Evolutionary conservation across 1,140 invertebrate species (phyloP).

Genomic region (Neodiprion fabricii): DNA sequence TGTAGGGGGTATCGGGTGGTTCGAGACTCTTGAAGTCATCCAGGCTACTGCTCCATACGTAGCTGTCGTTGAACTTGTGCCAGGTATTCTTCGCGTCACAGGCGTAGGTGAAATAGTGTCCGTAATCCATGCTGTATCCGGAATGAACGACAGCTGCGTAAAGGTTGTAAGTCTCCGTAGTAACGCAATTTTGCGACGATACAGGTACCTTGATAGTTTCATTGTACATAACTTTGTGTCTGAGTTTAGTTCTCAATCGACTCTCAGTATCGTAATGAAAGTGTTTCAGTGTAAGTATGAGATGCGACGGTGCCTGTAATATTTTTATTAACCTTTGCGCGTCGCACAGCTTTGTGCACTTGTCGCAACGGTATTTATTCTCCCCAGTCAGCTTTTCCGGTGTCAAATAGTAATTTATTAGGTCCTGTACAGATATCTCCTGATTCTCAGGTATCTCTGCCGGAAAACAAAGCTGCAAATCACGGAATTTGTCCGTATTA

Average conservation of each 20-base stretch:
- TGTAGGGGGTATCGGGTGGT: constrained; percentile 80
- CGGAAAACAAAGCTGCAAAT: constrained; percentile 83
- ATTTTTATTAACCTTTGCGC: constrained; percentile 77
- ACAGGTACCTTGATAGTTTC: constrained; percentile 64
- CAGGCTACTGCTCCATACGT: constrained; percentile 69
- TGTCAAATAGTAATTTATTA: constrained; percentile 78
- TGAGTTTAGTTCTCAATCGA: constrained; percentile 75
- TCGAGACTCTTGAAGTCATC: constrained; percentile 70
- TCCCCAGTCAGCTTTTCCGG: constrained; percentile 80
- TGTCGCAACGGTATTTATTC: constrained; percentile 82
- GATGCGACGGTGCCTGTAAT: constrained; percentile 73
- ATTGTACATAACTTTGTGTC: constrained; percentile 72
- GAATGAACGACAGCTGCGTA: constrained; percentile 86
- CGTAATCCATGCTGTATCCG: constrained; percentile 81
- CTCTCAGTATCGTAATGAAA: constrained; percentile 79
- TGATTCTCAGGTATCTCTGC: constrained; percentile 63
- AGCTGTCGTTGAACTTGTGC: constrained; percentile 84
- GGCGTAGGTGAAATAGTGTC: constrained; percentile 87
- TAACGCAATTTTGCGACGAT: constrained; percentile 48
- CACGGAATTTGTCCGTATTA: constrained; percentile 78
- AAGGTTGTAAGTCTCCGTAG: constrained; percentile 68
- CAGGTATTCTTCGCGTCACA: constrained; percentile 72
- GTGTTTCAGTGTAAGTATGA: constrained; percentile 82
- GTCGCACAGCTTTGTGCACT: constrained; percentile 76
- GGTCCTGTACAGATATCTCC: constrained; percentile 69